Conservation (phyloP, 2,797 vertebrate genomes). For the Sebastes trivittatus region DNA sequence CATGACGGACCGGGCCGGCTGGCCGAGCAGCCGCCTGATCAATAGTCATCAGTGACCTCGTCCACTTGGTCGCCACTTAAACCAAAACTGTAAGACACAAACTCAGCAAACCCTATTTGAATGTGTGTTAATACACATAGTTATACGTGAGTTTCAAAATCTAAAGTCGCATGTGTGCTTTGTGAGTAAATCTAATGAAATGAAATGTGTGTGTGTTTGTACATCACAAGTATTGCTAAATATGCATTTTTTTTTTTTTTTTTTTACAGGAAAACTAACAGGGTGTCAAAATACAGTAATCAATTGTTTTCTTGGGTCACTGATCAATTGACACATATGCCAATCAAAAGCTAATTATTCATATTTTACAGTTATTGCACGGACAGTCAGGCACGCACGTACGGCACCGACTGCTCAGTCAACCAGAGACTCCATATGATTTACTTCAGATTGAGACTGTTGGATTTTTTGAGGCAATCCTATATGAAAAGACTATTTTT, state of each 20-base stretch:
- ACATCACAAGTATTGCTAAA: conserved; percentile 57
- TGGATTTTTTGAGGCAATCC: not conserved
- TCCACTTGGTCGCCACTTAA: conserved; percentile 71
- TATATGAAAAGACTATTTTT: not conserved
- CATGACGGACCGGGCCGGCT: conserved; percentile 67
- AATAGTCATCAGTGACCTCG: conserved; percentile 84
- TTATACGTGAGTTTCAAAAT: not conserved
- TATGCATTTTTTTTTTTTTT: conserved; percentile 21
- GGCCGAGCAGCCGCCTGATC: conserved; percentile 79
- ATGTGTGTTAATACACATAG: not conserved
- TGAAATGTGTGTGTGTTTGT: conserved; percentile 12
- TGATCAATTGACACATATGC: conserved; percentile 76
- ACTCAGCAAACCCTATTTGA: conserved; percentile 46
- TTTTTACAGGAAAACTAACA: conserved; percentile 62
- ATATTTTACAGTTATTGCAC: conserved; percentile 55
- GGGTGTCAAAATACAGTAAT: conserved; percentile 68
- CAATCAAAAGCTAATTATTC: conserved; percentile 79
- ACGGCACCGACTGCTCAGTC: conserved; percentile 27
- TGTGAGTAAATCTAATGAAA: not conserved
- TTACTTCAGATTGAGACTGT: not conserved
- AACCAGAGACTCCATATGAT: conserved; percentile 18
- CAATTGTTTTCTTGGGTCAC: conserved; percentile 70
- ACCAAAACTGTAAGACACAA: conserved; percentile 64
- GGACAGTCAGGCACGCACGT: conserved; percentile 4
- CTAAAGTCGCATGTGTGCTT: not conserved